These are phyloP conservation scores for Luidia sarsii DNA, from an alignment of 53 echinoderm and acorn worm genomes.

Conservation along the genomic window DNA sequence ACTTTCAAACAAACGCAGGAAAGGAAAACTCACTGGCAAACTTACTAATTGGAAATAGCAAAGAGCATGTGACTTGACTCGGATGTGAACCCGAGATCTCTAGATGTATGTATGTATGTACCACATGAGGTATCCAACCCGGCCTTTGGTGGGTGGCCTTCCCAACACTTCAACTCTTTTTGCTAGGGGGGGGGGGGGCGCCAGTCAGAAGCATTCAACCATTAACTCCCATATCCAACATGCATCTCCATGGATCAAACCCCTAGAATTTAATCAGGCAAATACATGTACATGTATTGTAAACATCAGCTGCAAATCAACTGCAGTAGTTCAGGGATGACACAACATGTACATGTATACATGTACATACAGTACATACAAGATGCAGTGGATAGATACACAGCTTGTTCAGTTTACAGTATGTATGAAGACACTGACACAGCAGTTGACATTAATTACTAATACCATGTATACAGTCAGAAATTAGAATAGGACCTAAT, in stretches of 20 bases:
- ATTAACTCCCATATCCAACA: no score
- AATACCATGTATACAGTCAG: no score
- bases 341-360: not conserved
- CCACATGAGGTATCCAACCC: not conserved
- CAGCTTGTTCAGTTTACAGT: no score
- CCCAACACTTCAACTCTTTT: not conserved
- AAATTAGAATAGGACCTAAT: no score
- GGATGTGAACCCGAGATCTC: not conserved
- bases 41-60: no score
- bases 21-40: no score
- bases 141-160: not conserved
- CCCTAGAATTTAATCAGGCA: not conserved
- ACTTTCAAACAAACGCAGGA: no score
- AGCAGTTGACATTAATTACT: no score
- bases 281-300: conserved; percentile 10
- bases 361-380: conserved; percentile 12
- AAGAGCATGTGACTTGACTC: no score
- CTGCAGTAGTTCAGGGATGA: not conserved
- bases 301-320: not conserved
- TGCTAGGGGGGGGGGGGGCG: not conserved
- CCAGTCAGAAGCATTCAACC: no score
- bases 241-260: not conserved
- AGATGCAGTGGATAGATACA: no score
- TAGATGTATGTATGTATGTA: not conserved
- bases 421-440: no score